Evolutionary conservation across 1,140 invertebrate species (phyloP).

Genomic region (Danaus plexippus): DNA sequence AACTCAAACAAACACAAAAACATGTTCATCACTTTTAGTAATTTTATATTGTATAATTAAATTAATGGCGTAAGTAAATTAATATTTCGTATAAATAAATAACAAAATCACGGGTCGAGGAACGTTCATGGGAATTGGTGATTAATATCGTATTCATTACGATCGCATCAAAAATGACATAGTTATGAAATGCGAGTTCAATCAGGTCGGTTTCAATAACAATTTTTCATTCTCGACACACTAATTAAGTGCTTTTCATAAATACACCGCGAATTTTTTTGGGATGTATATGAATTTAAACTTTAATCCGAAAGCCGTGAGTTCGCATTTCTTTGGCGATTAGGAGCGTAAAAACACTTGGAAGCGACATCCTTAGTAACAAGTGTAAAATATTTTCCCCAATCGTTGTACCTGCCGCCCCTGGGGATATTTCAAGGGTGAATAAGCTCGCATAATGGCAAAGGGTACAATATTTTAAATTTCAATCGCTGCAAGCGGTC

Average conservation of each 20-base stretch:
- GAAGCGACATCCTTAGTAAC: constrained; percentile 69
- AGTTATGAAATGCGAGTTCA: constrained; percentile 67
- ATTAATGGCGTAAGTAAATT: no score
- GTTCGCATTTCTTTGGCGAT: constrained; percentile 29
- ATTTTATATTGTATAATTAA: no score
- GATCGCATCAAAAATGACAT: constrained; percentile 67
- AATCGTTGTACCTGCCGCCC: constrained; percentile 69
- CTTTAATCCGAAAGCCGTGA: constrained; percentile 28
- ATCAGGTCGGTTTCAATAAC: constrained; percentile 70
- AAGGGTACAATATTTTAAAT: constrained; percentile 74
- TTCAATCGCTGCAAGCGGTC: constrained; percentile 71
- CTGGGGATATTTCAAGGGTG: constrained; percentile 73
- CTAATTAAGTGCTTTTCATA: constrained; percentile 71
- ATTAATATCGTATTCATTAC: constrained; percentile 67
- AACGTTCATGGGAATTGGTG: constrained; percentile 44
- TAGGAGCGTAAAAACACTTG: constrained; percentile 38
- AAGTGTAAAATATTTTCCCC: constrained; percentile 72
- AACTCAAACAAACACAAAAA: no score
- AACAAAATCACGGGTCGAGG: constrained; percentile 45
- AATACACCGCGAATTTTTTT: constrained; percentile 43
- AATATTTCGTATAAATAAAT: constrained; percentile 16
- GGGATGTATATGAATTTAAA: constrained; percentile 20
- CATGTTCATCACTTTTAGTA: no score
- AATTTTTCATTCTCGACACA: constrained; percentile 71
- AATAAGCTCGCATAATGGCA: constrained; percentile 72